Percentiles rank a stretch among this genome's conserved stretches.
These are phyloP conservation scores for Araneus ventricosus DNA, from an alignment of 1,140 invertebrate genomes.

Conservation along the genomic window DNA sequence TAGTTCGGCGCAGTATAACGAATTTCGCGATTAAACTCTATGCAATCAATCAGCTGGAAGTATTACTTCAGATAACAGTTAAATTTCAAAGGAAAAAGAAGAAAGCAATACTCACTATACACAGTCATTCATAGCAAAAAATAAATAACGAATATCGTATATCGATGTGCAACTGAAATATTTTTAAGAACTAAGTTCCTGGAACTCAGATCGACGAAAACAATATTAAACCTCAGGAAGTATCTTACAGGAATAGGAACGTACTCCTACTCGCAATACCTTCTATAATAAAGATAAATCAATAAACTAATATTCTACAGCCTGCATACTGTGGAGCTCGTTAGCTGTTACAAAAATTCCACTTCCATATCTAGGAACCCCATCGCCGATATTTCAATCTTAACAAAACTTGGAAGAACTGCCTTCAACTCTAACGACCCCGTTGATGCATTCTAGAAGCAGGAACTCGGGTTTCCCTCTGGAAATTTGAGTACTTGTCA, in stretches of 20 bases:
- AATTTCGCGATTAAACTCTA: too few relatives aligned
- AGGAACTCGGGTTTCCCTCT: neutral
- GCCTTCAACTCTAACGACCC: neutral
- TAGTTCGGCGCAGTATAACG: too few relatives aligned
- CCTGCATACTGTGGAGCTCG: neutral
- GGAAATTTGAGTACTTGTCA: neutral
- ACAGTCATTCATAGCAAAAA: too few relatives aligned
- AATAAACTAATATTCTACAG: neutral
- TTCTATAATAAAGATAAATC: neutral
- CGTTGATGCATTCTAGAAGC: neutral
- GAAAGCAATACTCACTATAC: too few relatives aligned
- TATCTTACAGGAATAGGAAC: too few relatives aligned
- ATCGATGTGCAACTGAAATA: too few relatives aligned
- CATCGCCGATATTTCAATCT: conserved; percentile 12
- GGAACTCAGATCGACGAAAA: neutral
- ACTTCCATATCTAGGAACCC: neutral
- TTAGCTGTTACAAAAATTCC: neutral
- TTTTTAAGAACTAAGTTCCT: neutral
- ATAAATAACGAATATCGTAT: too few relatives aligned
- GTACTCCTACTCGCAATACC: too few relatives aligned
- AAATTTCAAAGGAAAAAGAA: too few relatives aligned
- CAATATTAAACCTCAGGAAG: neutral
- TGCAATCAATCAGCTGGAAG: too few relatives aligned
- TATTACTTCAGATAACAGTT: too few relatives aligned
- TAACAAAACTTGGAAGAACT: neutral